Evolutionary conservation across 2,797 vertebrate genomes (phyloP).

Genomic region (Myripristis jacobus): DNA sequence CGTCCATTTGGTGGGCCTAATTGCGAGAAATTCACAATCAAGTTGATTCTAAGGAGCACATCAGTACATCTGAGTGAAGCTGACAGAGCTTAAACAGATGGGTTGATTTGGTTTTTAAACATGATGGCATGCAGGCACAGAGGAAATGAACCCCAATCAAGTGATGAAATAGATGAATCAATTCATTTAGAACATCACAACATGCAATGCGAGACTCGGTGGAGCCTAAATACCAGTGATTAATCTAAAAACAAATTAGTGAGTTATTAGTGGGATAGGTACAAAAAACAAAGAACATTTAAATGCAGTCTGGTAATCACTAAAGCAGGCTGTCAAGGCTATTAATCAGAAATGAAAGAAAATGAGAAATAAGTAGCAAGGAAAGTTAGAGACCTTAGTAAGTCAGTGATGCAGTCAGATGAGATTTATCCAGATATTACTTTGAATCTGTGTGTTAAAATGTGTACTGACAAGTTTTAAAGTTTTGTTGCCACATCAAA

Average conservation of each 20-base stretch:
- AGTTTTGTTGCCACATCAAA: conserved; percentile 5
- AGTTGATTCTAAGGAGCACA: conserved; percentile 55
- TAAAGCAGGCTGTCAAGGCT: conserved; percentile 4
- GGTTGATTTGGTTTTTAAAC: conserved; percentile 60
- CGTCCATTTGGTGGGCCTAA: conserved; percentile 48
- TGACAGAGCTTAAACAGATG: conserved; percentile 77
- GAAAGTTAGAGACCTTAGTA: conserved; percentile 11
- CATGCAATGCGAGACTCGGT: conserved; percentile 43
- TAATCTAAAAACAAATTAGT: conserved; percentile 23
- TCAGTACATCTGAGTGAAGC: conserved; percentile 66
- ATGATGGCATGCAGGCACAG: conserved; percentile 62
- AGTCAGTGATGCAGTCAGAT: conserved; percentile 49
- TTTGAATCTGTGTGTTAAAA: conserved; percentile 24
- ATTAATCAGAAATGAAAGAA: conserved; percentile 42
- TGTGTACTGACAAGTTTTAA: conserved; percentile 1
- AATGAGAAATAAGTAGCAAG: conserved; percentile 12
- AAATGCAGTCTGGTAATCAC: conserved; percentile 7
- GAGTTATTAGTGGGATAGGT: conserved; percentile 13
- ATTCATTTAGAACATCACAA: conserved; percentile 41
- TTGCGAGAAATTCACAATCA: conserved; percentile 56
- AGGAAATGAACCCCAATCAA: conserved; percentile 45
- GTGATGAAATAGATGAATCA: conserved; percentile 58
- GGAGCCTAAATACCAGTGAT: conserved; percentile 11
- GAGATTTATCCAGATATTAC: conserved; percentile 77
- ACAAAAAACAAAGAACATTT: conserved; percentile 1